Conservation (phyloP, 2,797 vertebrate genomes). For the Bovichtus diacanthus region DNA sequence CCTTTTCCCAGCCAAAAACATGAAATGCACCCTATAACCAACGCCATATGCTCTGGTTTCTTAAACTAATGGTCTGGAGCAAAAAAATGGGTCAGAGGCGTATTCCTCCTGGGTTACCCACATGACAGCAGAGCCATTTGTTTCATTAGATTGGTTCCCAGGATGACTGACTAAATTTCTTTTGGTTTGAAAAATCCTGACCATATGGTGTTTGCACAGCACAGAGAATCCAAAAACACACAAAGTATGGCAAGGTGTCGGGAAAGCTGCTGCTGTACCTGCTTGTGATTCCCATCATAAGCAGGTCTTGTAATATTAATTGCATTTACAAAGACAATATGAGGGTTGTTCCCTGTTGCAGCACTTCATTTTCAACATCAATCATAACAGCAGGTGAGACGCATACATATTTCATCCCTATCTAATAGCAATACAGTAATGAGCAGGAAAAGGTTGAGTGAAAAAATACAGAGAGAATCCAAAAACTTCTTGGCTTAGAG, state of each 20-base stretch:
- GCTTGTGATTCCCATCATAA: slow-evolving; percentile 24
- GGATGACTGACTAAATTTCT: slow-evolving; percentile 40
- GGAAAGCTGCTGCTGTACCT: slow-evolving; percentile 37
- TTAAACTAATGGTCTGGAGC: slow-evolving; percentile 54
- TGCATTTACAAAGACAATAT: slow-evolving; percentile 39
- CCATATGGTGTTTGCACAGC: slow-evolving; percentile 69
- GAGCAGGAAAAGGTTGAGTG: background rate
- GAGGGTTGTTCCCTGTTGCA: slow-evolving; percentile 3
- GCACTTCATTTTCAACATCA: slow-evolving; percentile 18
- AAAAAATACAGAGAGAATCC: background rate
- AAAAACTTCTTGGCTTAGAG: background rate
- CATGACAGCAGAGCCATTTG: slow-evolving; percentile 55
- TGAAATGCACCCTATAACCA: slow-evolving; percentile 30
- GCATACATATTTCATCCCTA: slow-evolving; percentile 18
- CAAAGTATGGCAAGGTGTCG: slow-evolving; percentile 11
- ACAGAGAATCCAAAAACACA: slow-evolving; percentile 55
- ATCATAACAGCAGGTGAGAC: slow-evolving; percentile 21
- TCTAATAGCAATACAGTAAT: slow-evolving; percentile 4
- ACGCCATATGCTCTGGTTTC: slow-evolving; percentile 60
- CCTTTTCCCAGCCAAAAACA: slow-evolving; percentile 42
- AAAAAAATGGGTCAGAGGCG: slow-evolving; percentile 54
- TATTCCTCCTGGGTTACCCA: slow-evolving; percentile 41
- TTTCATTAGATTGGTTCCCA: slow-evolving; percentile 61
- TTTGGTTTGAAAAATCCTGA: slow-evolving; percentile 38
- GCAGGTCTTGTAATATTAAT: slow-evolving; percentile 46